Evolutionary conservation across 2,888 invertebrate genomes (phyloP).

Genomic region (Drosophila siamana): DNA sequence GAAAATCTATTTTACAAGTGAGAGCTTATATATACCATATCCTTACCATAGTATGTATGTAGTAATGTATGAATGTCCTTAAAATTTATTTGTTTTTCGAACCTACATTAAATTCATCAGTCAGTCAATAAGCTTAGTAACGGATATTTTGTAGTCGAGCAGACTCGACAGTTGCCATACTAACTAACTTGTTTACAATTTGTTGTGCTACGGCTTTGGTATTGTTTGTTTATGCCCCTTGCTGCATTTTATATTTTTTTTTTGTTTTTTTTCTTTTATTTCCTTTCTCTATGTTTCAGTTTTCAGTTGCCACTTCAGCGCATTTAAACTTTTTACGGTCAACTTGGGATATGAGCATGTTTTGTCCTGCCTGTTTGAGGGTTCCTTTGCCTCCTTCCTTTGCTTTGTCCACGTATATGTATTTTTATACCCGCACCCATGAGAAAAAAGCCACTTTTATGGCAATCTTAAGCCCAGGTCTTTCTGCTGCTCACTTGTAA

Average conservation of each 20-base stretch:
- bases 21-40: too few species aligned
- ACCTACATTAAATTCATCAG: too few species aligned
- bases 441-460: neutral
- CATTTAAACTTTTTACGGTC: slow-evolving; percentile 62
- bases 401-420: neutral
- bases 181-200: slow-evolving; percentile 24
- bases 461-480: neutral
- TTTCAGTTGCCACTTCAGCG: slow-evolving; percentile 39
- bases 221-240: slow-evolving; percentile 42
- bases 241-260: slow-evolving; percentile 27
- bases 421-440: neutral
- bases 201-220: slow-evolving; percentile 41
- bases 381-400: neutral
- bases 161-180: neutral
- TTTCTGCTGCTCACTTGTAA: neutral
- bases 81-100: too few species aligned
- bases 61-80: too few species aligned
- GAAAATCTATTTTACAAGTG: neutral
- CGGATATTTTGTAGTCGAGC: neutral
- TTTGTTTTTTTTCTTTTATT: slow-evolving; percentile 9
- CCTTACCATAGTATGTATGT: too few species aligned
- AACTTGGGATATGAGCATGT: slow-evolving; percentile 49
- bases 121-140: too few species aligned
- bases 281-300: slow-evolving; percentile 7
- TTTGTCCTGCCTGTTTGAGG: slow-evolving; percentile 12